Percentiles rank a stretch among this genome's conserved stretches.
Evolutionary conservation across 2,797 vertebrate genomes (phyloP).

Genomic region (Choloepus didactylus): DNA sequence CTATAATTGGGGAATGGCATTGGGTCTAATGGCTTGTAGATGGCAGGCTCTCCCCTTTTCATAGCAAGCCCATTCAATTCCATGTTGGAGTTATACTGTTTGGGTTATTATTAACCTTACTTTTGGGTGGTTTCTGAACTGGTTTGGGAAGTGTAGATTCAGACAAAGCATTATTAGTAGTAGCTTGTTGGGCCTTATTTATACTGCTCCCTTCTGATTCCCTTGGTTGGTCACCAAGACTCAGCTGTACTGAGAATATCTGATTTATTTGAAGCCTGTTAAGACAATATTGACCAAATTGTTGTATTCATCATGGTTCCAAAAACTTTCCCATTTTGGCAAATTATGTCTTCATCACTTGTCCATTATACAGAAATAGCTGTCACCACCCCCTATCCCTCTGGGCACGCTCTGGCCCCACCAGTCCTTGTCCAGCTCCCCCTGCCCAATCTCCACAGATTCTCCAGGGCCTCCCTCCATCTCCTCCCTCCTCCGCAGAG

Average conservation of each 20-base stretch:
- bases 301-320: too few species aligned
- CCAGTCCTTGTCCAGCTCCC: not conserved
- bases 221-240: slow-evolving; percentile 98
- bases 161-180: slow-evolving; percentile 94
- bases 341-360: slow-evolving; percentile 61
- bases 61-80: slow-evolving; percentile 98
- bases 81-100: slow-evolving; percentile 99
- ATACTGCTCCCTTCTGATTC: slow-evolving; percentile 99
- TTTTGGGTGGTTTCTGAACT: slow-evolving; percentile 95
- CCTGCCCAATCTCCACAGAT: not conserved
- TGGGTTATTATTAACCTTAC: slow-evolving; percentile 97
- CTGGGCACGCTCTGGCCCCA: not conserved
- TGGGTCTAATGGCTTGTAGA: slow-evolving; percentile 97
- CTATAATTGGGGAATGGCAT: slow-evolving; percentile 97
- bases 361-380: slow-evolving; percentile 77
- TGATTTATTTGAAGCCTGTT: slow-evolving; percentile 72
- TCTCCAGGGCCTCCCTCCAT: slow-evolving; percentile 24
- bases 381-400: not conserved
- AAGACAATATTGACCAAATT: too few species aligned
- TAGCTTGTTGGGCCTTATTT: slow-evolving; percentile 98
- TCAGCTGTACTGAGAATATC: slow-evolving; percentile 99
- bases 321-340: slow-evolving; percentile 27
- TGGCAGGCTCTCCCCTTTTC: slow-evolving; percentile 98
- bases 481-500: not conserved
- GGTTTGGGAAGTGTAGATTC: slow-evolving; percentile 96